Conservation (phyloP, 2,797 vertebrate species). For the Ara ararauna region DNA sequence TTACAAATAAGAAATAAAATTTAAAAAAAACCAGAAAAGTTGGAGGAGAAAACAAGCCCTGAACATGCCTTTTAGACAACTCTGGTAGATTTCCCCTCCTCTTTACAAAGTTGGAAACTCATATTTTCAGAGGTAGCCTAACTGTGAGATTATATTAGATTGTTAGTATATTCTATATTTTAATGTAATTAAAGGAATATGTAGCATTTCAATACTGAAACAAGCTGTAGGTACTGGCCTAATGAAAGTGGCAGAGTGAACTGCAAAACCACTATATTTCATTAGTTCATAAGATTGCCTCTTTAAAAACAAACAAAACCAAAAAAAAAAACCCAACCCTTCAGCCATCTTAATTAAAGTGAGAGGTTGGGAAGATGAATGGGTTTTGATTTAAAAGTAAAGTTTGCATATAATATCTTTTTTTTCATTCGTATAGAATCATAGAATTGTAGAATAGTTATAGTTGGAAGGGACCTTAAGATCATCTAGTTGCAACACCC, state of each 20-base stretch:
- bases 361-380: background rate
- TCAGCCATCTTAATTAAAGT: background rate
- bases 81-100: background rate
- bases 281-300: background rate
- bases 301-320: background rate
- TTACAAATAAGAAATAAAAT: background rate
- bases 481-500: no score
- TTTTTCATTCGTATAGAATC: no score
- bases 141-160: background rate
- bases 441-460: no score
- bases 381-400: background rate
- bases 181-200: background rate
- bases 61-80: background rate
- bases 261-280: background rate
- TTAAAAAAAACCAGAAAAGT: background rate
- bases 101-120: background rate
- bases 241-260: background rate
- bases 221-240: background rate
- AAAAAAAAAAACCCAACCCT: rapidly evolving
- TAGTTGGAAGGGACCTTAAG: no score
- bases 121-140: background rate
- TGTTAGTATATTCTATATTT: background rate
- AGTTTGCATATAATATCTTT: background rate
- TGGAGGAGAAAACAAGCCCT: background rate
- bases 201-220: background rate